Percentiles rank a stretch among this genome's conserved stretches.
Conservation (phyloP, 2,113 vertebrate genomes). For the Pristiophorus japonicus region DNA sequence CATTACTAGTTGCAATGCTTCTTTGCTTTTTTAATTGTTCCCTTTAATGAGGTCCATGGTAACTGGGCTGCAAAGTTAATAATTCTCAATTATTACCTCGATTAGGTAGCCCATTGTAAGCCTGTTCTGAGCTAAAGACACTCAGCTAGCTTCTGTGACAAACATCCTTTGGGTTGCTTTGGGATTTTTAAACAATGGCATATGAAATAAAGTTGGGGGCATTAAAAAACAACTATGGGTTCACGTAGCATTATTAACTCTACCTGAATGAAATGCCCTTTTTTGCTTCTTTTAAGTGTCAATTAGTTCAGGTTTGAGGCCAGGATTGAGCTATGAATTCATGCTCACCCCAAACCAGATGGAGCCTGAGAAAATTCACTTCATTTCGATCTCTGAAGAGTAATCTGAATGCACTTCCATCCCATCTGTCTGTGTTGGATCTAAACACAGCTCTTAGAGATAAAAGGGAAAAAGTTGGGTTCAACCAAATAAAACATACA, state of each 20-base stretch:
- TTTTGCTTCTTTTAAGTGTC: not conserved
- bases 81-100: not conserved
- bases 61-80: not conserved
- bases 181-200: not conserved
- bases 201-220: not conserved
- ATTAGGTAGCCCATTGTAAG: not conserved
- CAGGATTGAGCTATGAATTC: not conserved
- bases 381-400: not conserved
- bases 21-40: not conserved
- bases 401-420: not conserved
- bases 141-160: not conserved
- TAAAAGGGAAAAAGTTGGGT: not conserved
- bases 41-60: not conserved
- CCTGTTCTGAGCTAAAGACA: not conserved
- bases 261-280: not conserved
- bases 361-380: slow-evolving; percentile 1
- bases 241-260: not conserved
- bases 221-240: not conserved
- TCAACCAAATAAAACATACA: not conserved
- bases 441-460: not conserved
- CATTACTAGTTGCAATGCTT: not conserved
- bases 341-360: not conserved
- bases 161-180: not conserved
- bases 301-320: not conserved
- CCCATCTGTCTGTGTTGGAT: not conserved